Conservation (phyloP, 1,140 invertebrate genomes). For the Drosophila navojoa region DNA sequence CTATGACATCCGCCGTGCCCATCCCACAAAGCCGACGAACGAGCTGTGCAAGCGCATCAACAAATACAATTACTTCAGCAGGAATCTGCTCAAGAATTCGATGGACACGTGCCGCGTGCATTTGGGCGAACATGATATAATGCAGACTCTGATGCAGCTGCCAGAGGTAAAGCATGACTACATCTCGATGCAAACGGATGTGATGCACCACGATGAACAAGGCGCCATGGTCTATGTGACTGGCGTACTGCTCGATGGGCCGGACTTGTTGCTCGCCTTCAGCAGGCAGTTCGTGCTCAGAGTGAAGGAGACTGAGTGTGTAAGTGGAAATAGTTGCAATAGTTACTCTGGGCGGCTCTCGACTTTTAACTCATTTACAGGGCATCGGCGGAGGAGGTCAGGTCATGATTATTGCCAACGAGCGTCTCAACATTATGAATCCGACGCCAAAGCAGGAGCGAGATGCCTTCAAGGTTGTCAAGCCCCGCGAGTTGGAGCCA, state of each 20-base stretch:
- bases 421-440: conserved; percentile 58
- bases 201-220: conserved; percentile 52
- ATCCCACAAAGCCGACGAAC: conserved; percentile 9
- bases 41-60: conserved; percentile 55
- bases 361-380: conserved; percentile 13
- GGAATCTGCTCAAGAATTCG: conserved; percentile 51
- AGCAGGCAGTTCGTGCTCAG: conserved; percentile 62
- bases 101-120: conserved; percentile 30
- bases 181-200: conserved; percentile 68
- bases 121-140: conserved; percentile 54
- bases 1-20: conserved; percentile 37
- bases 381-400: conserved; percentile 45
- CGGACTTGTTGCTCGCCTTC: conserved; percentile 49
- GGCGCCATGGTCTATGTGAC: conserved; percentile 45
- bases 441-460: conserved; percentile 47
- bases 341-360: background rate
- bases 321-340: conserved; percentile 26
- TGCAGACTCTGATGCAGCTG: conserved; percentile 59
- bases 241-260: conserved; percentile 52
- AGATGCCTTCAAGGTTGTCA: conserved; percentile 59
- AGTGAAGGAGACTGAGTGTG: conserved; percentile 30
- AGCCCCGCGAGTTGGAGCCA: background rate
- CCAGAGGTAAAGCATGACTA: conserved; percentile 61
- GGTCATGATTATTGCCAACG: conserved; percentile 63
- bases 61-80: conserved; percentile 50